Base-by-base conservation (phyloP, 2,797 vertebrate genomes). In the Hoplostethus mediterraneus region DNA sequence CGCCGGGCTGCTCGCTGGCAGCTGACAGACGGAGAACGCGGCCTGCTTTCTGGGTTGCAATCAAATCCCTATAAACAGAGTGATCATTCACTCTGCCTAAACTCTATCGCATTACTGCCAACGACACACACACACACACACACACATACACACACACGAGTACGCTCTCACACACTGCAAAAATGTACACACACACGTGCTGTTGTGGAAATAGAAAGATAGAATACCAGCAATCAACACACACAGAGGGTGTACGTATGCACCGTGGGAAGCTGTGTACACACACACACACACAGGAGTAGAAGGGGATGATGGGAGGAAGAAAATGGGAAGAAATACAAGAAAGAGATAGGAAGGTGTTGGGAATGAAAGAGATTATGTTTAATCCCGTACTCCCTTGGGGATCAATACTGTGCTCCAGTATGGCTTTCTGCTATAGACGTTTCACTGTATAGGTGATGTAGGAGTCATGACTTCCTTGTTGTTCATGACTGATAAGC, bases 61-160 rank as follows among this genome's bases (percentile, higher is more conserved):
- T 93, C 88, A 92, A 93, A 87, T 89, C 89, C 89, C 74, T 81
- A 92, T 90, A 90, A 92, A 92, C 91, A 89, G 83, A 87, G 78
- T 88, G 82, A 94, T 93, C 87, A 81, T 92, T 93, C 92, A 93
- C 86, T 83, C 85, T 80, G 86, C 85, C 82, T 87, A 85, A 88
- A 90, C 71, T 73, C 76, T 45, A 6, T 80, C 73, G 77, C 81
- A 73, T 79, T 82, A 77, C 80, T 70, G 81, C 79, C 86, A 88
- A 40, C 57, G 63, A 65, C 65, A 2, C 76, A 74, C 71, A 70
- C 73, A 9, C 28, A 28, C 68, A 9, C 42, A 10, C 31, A 33
- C 45, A 66, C 38, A 36, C 13, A 21, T 13, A 48, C 28, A 33
- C 7, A 58, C 44, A 67, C 10, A 25, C 25, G 42, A 11, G 31